phyloP scores from a whole-genome alignment of 2,888 invertebrate species.

The Erebia ligea region DNA sequence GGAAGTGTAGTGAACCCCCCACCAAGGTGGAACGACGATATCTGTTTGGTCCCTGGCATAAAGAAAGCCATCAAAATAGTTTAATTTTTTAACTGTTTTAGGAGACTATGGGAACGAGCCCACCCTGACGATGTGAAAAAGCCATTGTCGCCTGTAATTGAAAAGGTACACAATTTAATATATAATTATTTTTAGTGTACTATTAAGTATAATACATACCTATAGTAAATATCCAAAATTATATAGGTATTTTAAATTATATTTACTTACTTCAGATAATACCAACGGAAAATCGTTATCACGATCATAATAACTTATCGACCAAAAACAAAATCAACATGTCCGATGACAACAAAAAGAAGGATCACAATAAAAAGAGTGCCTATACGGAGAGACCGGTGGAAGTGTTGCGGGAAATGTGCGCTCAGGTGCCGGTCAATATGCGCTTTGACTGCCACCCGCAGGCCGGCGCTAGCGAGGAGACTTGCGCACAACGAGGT shows the following conservation, averaged over 20 bases:
- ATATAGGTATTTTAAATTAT: no score
- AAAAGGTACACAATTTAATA: slow-evolving; percentile 56
- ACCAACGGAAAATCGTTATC: slow-evolving; percentile 66
- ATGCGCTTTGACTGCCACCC: slow-evolving; percentile 89
- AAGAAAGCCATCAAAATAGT: neutral
- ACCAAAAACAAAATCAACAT: slow-evolving; percentile 71
- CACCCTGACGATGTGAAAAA: slow-evolving; percentile 72
- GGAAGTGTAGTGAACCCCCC: no score
- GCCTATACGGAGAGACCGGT: slow-evolving; percentile 54
- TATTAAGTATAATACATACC: no score
- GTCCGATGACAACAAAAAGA: slow-evolving; percentile 41
- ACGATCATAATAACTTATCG: slow-evolving; percentile 79
- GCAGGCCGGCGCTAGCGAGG: slow-evolving; percentile 75
- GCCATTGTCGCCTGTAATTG: slow-evolving; percentile 61
- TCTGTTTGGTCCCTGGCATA: neutral
- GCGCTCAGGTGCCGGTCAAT: slow-evolving; percentile 68
- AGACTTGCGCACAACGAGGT: slow-evolving; percentile 84
- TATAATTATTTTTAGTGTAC: no score
- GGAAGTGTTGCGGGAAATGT: slow-evolving; percentile 66
- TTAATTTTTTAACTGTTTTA: slow-evolving; percentile 39
- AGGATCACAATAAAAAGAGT: slow-evolving; percentile 58
- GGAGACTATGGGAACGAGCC: slow-evolving; percentile 74
- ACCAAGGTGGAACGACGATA: no score
- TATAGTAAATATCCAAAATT: no score
- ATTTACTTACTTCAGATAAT: slow-evolving; percentile 35